Percentiles rank a stretch among this genome's conserved stretches.
Evolutionary conservation across 2,888 invertebrate genomes (phyloP).

Genomic region (Sarcophaga carnaria): DNA sequence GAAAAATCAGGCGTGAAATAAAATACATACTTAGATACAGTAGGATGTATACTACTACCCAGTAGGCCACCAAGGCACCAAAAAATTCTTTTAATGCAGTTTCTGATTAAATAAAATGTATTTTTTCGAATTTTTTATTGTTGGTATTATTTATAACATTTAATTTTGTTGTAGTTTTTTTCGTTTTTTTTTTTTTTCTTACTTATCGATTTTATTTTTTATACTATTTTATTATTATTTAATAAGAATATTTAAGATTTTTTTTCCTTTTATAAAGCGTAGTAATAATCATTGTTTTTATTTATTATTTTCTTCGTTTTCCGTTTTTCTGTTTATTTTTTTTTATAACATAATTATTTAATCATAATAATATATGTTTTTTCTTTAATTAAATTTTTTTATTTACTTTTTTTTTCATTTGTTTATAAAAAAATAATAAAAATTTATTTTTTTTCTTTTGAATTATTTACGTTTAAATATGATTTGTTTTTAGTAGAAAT

Average conservation of each 20-base stretch:
- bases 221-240: constrained; percentile 38
- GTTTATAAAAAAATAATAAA: constrained; percentile 60
- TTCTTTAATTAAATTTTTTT: constrained; percentile 18
- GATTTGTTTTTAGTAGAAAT: neutral
- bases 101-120: neutral
- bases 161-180: constrained; percentile 15
- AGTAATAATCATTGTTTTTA: constrained; percentile 60
- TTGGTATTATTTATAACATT: constrained; percentile 39
- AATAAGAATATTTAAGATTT: constrained; percentile 54
- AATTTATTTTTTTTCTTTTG: constrained; percentile 23
- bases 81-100: too few relatives aligned
- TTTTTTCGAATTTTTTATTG: constrained; percentile 9
- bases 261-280: constrained; percentile 65
- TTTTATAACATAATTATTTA: constrained; percentile 48
- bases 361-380: constrained; percentile 57
- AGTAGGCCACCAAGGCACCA: too few relatives aligned
- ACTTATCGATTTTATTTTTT: constrained; percentile 49
- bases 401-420: constrained; percentile 37
- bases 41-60: too few relatives aligned
- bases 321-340: constrained; percentile 35
- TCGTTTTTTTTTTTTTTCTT: constrained; percentile 32
- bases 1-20: too few relatives aligned
- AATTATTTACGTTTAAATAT: neutral
- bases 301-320: constrained; percentile 50
- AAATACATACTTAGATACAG: too few relatives aligned